Evolutionary conservation across 2,797 vertebrate species (phyloP).

Genomic region (Mormyrus hasselquistii): DNA sequence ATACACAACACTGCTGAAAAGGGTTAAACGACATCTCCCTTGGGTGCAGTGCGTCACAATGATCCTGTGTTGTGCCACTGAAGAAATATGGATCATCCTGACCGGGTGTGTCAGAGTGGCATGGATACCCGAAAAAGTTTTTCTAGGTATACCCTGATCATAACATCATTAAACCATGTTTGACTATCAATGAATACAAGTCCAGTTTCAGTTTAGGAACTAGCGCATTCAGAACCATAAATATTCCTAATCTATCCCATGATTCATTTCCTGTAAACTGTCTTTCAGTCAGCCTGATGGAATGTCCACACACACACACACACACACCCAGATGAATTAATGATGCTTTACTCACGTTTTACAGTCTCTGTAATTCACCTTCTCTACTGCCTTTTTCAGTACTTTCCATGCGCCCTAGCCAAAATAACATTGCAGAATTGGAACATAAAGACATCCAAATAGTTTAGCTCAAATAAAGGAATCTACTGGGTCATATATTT

Average conservation of each 20-base stretch:
- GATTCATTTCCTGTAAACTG: background rate
- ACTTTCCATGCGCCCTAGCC: background rate
- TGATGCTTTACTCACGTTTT: background rate
- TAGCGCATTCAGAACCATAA: background rate
- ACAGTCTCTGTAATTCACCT: background rate
- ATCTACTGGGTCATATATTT: background rate
- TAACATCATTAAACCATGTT: background rate
- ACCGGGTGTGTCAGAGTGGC: background rate
- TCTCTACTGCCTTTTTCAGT: background rate
- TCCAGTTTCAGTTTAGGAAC: background rate
- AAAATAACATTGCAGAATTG: conserved; percentile 7
- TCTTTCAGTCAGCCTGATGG: background rate
- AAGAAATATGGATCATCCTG: background rate
- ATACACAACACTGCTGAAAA: background rate
- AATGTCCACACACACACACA: background rate
- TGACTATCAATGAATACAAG: background rate
- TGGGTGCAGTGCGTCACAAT: background rate
- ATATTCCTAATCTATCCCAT: background rate
- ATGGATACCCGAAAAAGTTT: background rate
- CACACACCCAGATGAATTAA: background rate
- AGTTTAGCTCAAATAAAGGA: background rate
- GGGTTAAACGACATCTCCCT: background rate
- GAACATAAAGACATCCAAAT: background rate
- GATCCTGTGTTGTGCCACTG: background rate
- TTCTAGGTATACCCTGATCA: background rate